Evolutionary conservation across 2,888 invertebrate species (phyloP).

Genomic region (Plagiodera versicolora): DNA sequence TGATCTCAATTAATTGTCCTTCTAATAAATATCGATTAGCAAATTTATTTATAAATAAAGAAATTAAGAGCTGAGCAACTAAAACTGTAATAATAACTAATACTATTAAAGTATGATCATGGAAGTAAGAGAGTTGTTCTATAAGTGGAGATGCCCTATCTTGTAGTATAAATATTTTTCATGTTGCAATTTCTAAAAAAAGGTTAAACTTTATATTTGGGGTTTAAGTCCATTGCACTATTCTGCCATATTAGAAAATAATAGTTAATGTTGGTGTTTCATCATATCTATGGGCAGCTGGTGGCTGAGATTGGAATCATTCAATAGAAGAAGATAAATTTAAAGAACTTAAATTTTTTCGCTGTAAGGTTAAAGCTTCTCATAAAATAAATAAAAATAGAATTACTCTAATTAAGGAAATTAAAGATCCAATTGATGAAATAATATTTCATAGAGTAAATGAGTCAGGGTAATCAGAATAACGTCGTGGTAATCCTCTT

Average conservation of each 20-base stretch:
- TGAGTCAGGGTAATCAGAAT: constrained; percentile 54
- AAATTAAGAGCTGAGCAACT: constrained; percentile 62
- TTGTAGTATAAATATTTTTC: constrained; percentile 62
- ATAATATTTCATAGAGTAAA: constrained; percentile 63
- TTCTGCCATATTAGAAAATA: constrained; percentile 66
- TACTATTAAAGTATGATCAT: constrained; percentile 65
- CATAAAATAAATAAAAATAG: constrained; percentile 45
- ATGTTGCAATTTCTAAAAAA: constrained; percentile 66
- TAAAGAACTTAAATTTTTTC: constrained; percentile 57
- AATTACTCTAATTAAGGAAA: constrained; percentile 63
- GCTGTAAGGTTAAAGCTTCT: constrained; percentile 44
- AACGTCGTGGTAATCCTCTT: constrained; percentile 75
- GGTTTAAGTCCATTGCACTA: constrained; percentile 68
- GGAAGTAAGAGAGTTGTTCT: constrained; percentile 68
- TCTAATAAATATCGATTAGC: constrained; percentile 62
- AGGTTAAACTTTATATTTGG: constrained; percentile 65
- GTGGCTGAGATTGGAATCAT: constrained; percentile 63
- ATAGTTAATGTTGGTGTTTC: constrained; percentile 62
- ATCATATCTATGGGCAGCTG: constrained; percentile 64
- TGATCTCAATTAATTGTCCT: constrained; percentile 65
- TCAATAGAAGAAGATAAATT: constrained; percentile 63
- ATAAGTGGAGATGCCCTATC: constrained; percentile 65
- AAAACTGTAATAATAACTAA: constrained; percentile 64
- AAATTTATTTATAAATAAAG: constrained; percentile 61
- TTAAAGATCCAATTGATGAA: constrained; percentile 65